Conservation (phyloP, 2,113 vertebrate genomes). For the Erpornis zantholeuca region DNA sequence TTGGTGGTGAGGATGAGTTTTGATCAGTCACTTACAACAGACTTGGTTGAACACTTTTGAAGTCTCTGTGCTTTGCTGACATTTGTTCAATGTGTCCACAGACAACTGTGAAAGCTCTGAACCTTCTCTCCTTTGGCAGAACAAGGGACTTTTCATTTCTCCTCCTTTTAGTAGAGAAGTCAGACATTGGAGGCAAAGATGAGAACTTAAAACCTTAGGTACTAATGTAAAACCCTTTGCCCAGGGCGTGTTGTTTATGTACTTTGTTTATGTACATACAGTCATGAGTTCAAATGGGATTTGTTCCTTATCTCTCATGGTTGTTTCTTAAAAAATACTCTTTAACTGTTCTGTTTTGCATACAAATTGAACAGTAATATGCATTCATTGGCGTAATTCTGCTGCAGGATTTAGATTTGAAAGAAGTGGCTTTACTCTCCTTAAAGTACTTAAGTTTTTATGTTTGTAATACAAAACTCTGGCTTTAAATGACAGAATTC, state of each 20-base stretch:
- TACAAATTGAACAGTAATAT: background rate
- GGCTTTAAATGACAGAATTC: background rate
- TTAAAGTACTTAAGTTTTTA: background rate
- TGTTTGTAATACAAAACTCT: background rate
- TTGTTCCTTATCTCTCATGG: background rate
- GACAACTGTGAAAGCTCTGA: background rate
- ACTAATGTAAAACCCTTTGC: background rate
- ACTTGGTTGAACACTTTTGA: background rate
- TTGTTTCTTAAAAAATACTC: background rate
- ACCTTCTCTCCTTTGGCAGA: background rate
- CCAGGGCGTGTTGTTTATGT: background rate
- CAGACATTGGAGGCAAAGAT: background rate
- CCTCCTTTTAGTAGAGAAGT: background rate
- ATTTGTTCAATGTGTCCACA: background rate
- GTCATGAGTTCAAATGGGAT: background rate
- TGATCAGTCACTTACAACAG: background rate
- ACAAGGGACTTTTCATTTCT: background rate
- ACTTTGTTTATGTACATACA: background rate
- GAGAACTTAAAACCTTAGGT: background rate
- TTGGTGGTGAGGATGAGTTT: background rate
- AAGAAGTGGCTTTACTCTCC: background rate
- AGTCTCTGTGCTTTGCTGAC: background rate
- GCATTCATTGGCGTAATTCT: background rate
- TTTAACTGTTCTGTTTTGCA: background rate
- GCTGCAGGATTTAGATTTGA: background rate